phyloP scores from a whole-genome alignment of 2,113 vertebrate species.

The Meleagris gallopavo region DNA sequence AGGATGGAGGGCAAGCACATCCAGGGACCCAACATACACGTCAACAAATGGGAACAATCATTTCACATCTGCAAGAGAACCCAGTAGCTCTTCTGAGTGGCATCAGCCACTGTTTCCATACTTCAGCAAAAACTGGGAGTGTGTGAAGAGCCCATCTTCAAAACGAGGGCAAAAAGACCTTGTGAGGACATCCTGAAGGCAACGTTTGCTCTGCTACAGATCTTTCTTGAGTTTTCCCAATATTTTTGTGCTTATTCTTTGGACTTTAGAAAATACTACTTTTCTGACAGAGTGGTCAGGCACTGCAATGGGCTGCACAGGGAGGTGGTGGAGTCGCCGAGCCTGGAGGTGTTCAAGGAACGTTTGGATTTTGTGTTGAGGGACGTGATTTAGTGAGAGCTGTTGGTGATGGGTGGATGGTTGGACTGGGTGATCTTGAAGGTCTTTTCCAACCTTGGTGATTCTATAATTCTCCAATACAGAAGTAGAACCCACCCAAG shows the following conservation, averaged over 20 bases:
- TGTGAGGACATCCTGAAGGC: not conserved
- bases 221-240: not conserved
- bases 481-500: not conserved
- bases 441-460: no score
- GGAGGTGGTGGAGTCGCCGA: no score
- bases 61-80: not conserved
- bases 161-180: not conserved
- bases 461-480: not conserved
- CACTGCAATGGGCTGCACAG: no score
- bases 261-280: no score
- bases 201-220: not conserved
- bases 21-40: accelerated
- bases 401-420: no score
- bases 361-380: no score
- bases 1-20: not conserved
- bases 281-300: no score
- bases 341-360: no score
- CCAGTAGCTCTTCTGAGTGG: accelerated
- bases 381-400: no score
- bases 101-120: not conserved
- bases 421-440: no score
- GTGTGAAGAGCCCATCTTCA: not conserved
- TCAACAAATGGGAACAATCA: not conserved
- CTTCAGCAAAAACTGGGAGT: not conserved
- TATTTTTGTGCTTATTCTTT: not conserved